A percentile compares a stretch with the other conserved stretches of the same genome.
Conservation (phyloP, 2,113 vertebrate species). For the Istiophorus platypterus region DNA sequence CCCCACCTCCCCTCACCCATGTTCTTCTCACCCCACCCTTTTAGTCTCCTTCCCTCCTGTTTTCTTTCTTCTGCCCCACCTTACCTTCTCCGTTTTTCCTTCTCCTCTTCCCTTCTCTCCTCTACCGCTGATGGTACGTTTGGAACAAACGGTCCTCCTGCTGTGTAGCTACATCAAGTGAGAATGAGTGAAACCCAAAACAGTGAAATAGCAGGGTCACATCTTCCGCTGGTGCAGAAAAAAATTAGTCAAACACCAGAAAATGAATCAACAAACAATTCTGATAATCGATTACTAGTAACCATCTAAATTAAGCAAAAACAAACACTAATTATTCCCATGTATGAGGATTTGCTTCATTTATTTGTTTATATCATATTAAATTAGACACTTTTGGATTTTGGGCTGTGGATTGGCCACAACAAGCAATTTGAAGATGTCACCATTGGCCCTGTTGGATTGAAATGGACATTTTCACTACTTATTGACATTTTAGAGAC, state of each 20-base stretch:
- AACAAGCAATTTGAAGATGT: neutral
- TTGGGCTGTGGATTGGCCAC: neutral
- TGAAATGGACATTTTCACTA: neutral
- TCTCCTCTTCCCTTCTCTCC: slow-evolving; percentile 18
- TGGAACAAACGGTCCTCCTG: slow-evolving; percentile 42
- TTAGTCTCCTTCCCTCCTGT: slow-evolving; percentile 13
- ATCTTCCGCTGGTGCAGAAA: slow-evolving; percentile 1
- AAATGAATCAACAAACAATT: neutral
- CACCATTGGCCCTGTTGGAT: neutral
- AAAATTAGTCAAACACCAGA: neutral
- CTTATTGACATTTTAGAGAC: neutral
- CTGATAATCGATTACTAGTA: neutral
- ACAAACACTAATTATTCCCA: neutral
- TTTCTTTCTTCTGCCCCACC: slow-evolving; percentile 27
- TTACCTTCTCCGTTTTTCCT: slow-evolving; percentile 17
- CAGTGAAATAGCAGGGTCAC: slow-evolving; percentile 6
- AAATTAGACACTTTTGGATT: neutral
- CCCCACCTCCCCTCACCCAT: slow-evolving; percentile 52
- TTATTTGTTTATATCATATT: neutral
- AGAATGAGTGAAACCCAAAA: slow-evolving; percentile 24
- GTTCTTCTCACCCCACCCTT: slow-evolving; percentile 47
- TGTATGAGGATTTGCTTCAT: neutral
- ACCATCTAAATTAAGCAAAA: neutral
- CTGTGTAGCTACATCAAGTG: slow-evolving; percentile 29
- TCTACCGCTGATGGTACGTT: slow-evolving; percentile 21